Base-by-base conservation (phyloP, 2,888 invertebrate genomes). In the Neria commutata region DNA sequence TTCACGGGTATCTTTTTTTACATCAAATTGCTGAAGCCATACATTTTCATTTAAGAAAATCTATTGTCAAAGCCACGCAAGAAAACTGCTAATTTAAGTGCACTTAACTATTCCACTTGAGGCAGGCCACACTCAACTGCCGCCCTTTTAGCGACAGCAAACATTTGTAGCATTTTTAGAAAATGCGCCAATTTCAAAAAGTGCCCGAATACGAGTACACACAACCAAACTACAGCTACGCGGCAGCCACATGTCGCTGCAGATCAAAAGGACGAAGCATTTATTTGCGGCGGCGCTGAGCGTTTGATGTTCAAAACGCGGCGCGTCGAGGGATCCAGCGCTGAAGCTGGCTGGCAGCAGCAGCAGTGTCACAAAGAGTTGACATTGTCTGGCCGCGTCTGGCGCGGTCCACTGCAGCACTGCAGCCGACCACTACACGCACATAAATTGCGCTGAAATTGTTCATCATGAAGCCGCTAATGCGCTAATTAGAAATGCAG, bases 401-500 rank as follows among this genome's bases (percentile, higher is more conserved):
- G 5, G 48, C 48, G 3, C 21, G 21, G 65, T 64, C 68, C 66
- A 69, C 71, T n/a, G 71, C 72, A 73, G 72, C 72, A 72, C 72
- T 72, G n/a, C n/a, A 37, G n/a, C n/a, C n/a, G n/a, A n/a, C n/a
- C n/a, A n/a, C n/a, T n/a, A n/a, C n/a, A n/a, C n/a, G n/a, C n/a
- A n/a, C n/a, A n/a, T n/a, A n/a, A n/a, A n/a, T n/a, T n/a, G n/a
- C 42, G 63, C 40, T 54, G 19, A 47, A 48, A 25, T 61, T 63
- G 25, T 69, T 72, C 71, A 73, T 72, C 72, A 74, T 72, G 74
- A 72, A 73, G 72, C 71, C 72, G 74, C 67, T 63, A n/a, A n/a
- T n/a, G n/a, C 16, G 4, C 74, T 72, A 72, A 72, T 72, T 72
- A 72, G 71, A 73, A 74, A 71, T 68, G 74, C 74, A 74, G 74